Base-by-base conservation (phyloP, 2,888 invertebrate species). In the Bunonema sp. region DNA sequence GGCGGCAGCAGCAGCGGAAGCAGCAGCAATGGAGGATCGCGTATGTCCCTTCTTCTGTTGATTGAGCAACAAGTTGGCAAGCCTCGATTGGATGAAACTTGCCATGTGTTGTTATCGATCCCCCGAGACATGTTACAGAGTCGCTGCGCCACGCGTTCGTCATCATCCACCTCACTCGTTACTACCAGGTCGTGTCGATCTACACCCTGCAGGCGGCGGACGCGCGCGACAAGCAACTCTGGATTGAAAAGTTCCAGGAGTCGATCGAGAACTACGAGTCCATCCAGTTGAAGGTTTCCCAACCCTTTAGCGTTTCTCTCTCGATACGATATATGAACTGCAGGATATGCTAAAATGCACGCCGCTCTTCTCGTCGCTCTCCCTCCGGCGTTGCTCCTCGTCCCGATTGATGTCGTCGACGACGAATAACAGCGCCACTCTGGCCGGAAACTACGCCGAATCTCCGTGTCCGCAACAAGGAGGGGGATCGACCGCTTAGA, bases 101-200 rank as follows among this genome's bases (percentile, higher is more conserved):
- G n/a, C n/a, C n/a, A n/a, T n/a, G n/a, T n/a, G n/a, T n/a, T n/a
- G n/a, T n/a, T n/a, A n/a, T n/a, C n/a, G n/a, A n/a, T n/a, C n/a
- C n/a, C n/a, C n/a, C n/a, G n/a, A 15, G 24, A 16, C 12, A 16
- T 28, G 10, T 49, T 60, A 41, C 46, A 61, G 61, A 53, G 23
- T 43, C 57, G 1, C 54, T 64, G n/a, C 61, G 61, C 36, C 60
- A 71, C 57, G 71, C 71, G 7, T 74, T 74, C 50, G 73, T 74
- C 18, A 59, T 74, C 33, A 72, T 74, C 15, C 74, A 75, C 49
- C 66, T 74, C 33, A 73, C 71, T 35, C 56, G 73, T 21, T 75
- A 73, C 50, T 74, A 74, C 44, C 74, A 74, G 48, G 70, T 74
- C 19, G 70, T 74, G 35, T 71, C 71, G 10, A 71, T 74, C 26